A percentile compares a stretch with the other conserved stretches of the same genome.
These are phyloP conservation scores for Gallinago media DNA, from an alignment of 2,113 vertebrate genomes.

Conservation along the genomic window DNA sequence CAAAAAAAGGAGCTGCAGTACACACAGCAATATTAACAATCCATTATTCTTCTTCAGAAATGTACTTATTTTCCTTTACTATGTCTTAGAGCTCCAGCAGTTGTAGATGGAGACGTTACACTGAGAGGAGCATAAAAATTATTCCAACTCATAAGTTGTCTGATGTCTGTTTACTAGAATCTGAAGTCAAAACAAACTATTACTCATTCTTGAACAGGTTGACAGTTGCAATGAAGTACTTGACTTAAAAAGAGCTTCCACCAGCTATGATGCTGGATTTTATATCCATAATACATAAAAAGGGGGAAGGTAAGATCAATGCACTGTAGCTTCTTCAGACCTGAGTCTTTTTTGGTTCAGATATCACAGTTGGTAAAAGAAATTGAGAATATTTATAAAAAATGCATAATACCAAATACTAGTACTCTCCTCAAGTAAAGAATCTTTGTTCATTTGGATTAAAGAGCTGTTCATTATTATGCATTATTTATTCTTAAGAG, in stretches of 20 bases:
- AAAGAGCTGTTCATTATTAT: neutral
- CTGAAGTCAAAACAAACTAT: neutral
- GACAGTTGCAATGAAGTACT: neutral
- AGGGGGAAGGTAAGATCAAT: neutral
- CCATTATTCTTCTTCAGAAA: neutral
- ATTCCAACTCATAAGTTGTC: neutral
- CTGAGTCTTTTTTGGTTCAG: neutral
- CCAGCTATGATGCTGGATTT: neutral
- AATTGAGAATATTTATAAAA: neutral
- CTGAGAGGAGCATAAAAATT: neutral
- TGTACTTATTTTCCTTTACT: neutral
- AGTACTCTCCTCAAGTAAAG: neutral
- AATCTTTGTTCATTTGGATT: neutral
- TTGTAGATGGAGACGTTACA: neutral
- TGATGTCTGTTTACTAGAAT: conserved; percentile 10
- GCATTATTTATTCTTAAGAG: neutral
- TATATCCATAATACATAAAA: conserved; percentile 8
- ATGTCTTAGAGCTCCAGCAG: neutral
- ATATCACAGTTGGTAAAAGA: neutral
- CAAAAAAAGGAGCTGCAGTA: neutral
- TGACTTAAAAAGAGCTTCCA: neutral
- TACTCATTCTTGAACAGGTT: neutral
- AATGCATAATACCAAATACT: neutral
- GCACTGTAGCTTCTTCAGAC: neutral
- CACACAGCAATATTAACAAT: neutral